Evolutionary conservation across 2,888 invertebrate species (phyloP), one percentile per base, ranked within the genome.

Genomic region (Priocnemis perturbator): DNA sequence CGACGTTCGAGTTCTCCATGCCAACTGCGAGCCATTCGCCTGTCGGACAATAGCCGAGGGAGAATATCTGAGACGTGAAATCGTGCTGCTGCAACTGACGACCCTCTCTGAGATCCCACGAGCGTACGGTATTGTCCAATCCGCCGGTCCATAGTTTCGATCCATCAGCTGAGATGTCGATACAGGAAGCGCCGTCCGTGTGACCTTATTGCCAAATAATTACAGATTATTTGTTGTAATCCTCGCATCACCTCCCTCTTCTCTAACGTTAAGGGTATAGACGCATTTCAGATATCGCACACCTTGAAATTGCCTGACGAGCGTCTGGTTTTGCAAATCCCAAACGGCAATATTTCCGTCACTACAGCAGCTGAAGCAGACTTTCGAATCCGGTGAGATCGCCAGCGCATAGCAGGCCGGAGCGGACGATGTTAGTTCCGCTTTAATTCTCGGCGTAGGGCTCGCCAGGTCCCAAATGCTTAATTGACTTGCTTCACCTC

Each of bases 371-470:
- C 98, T 97, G 91, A 98, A 99, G 92, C 98, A 98, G 72, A 98
- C 96, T 92, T 98, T 98, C 71, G 97, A 96, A 90, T 99, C 98
- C 0, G 97, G 97, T 82, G 97, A 97, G 83, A 99, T 97, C 71
- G 98, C 98, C 63, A 99, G 93, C 62, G 98, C 98, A 89, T 99
- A 99, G 90, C 98, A 99, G 0, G 99, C 99, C 23, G 98, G 98
- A 70, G 98, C 98, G 70, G 95, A 95, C 0, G 95, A 95, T 21
- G 95, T 95, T 64, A 96, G 90, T 87, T 98, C 98, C 14, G 97
- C 97, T 88, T 97, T 96, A 86, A 98, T 97, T 65, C 97, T 91
- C 67, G 98, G 98, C 79, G 97, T 97, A 50, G 97, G 96, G 81
- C 96, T 94, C 73, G 95, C 95, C 78, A 99, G 90, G 90, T 98